Base-by-base conservation (phyloP, 2,113 vertebrate genomes). In the Ia io region DNA sequence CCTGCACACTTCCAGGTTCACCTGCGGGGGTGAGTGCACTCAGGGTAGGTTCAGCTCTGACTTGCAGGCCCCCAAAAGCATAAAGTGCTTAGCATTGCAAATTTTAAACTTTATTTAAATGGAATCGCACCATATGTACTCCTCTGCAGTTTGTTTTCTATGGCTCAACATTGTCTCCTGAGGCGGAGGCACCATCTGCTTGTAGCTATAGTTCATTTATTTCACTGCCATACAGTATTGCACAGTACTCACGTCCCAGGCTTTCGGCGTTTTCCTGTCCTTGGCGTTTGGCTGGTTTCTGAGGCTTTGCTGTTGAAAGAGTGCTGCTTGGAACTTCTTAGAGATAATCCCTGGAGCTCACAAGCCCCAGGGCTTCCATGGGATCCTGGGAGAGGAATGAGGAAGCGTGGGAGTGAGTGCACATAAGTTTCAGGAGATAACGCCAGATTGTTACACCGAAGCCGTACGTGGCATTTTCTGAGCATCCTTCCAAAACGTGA, bases 31-130 rank as follows among this genome's bases (percentile, higher is more conserved):
- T 9, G 6, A n/a, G 35, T 2, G 23, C 78, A 78, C 12, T 4
- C 1, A 9, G 49, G 30, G n/a, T 12, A 32, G 35, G 9, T 13
- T 8, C 1, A 0, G 11, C 40, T 92, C 23, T 82, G 61, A 47
- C 20, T 67, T 6, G 4, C 6, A 61, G 22, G 13, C 2, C 13
- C 20, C 13, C 25, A 20, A 70, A 63, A 53, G 35, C 69, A 44
- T 6, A 25, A 1, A 73, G 35, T 61, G 47, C 28, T 74, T n/a
- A 61, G 70, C 0, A 9, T 6, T 90, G 49, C 18, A 53, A 35
- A 70, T 74, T 79, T 74, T 42, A 82, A 63, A 56, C 35, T 89
- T 92, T 78, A 73, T 91, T 94, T 83, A 79, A 74, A 82, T 89
- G 30, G 28, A 77, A 86, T 83, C 18, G 16, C 49, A 83, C 73